phyloP scores from a whole-genome alignment of 2,888 invertebrate species.

The Cheilosia vernalis region DNA sequence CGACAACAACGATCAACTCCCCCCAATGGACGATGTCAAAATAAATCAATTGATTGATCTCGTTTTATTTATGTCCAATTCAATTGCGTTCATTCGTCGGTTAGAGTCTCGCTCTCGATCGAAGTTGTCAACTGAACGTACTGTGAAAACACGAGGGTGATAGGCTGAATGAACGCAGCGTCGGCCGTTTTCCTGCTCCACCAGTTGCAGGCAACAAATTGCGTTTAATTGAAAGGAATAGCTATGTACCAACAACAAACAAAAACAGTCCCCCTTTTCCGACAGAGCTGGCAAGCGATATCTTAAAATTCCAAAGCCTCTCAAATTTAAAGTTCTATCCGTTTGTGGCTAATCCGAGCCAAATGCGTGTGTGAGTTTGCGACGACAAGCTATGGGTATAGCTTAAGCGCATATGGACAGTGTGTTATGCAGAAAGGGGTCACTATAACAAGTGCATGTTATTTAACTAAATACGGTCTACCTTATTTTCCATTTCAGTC shows the following conservation, averaged over 20 bases:
- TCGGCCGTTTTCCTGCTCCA: conserved; percentile 12
- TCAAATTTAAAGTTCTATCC: conserved; percentile 63
- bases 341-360: conserved; percentile 39
- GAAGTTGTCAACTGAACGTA: conserved; percentile 66
- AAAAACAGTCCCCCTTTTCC: not conserved
- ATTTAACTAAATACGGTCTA: too few species aligned
- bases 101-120: conserved; percentile 47
- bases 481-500: too few species aligned
- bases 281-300: conserved; percentile 20
- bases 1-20: conserved; percentile 48
- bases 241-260: not conserved
- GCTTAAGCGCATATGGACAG: conserved; percentile 18
- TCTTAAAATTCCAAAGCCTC: conserved; percentile 68
- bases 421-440: conserved; percentile 15
- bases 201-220: conserved; percentile 72
- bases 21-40: conserved; percentile 79
- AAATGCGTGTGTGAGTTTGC: conserved; percentile 55
- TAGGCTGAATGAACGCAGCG: not conserved
- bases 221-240: conserved; percentile 74
- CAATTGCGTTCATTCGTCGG: conserved; percentile 73
- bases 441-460: not conserved
- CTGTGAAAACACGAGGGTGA: conserved; percentile 10
- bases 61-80: conserved; percentile 84
- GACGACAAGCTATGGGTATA: conserved; percentile 28
- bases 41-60: conserved; percentile 84